Base-by-base conservation (phyloP, 2,113 vertebrate genomes). In the Rhineura floridana region DNA sequence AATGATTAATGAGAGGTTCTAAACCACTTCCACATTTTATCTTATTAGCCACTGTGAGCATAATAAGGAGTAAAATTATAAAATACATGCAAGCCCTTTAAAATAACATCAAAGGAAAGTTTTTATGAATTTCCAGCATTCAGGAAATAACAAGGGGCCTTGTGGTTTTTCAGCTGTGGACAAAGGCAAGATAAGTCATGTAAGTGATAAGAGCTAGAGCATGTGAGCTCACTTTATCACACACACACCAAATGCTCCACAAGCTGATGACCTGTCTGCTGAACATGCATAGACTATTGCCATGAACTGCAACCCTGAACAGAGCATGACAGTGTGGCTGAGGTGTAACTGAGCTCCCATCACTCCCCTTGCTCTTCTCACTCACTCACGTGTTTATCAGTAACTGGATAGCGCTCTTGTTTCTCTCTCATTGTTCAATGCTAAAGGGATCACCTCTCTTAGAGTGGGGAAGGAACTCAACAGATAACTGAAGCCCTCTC, bases 1-100 rank as follows among this genome's bases (percentile, higher is more conserved):
- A 42, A 46, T 93, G 91, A 92, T 77, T 90, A 91, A 94, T 92
- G 85, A 77, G 62, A 85, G 42, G 84, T 89, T 94, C 90, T 82
- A 88, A 91, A 92, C 44, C 81, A 59, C 48, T 93, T 93, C 52
- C 89, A 12, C 87, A 84, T 91, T 93, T 91, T 77, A 92, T 93
- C 33, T 59, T 91, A 92, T 91, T 88, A 93, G 83, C 77, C 39
- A 89, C 89, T 90, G 55, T 85, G 91, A 81, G 89, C 92, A 88
- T 36, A 93, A 86, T 92, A 89, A 86, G 33, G 94, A 94, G 84
- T 87, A 83, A 44, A 89, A 89, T 82, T 93, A 87, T 87, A 83
- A 86, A 92, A 87, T 46, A 72, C 50, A 25, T n/a, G 11, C 3
- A 84, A 0, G 69, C 36, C 48, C 48, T 42, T 92, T 87, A 91